These are phyloP conservation scores for Netelia inedita DNA, from an alignment of 2,888 invertebrate species.

Conservation along the genomic window DNA sequence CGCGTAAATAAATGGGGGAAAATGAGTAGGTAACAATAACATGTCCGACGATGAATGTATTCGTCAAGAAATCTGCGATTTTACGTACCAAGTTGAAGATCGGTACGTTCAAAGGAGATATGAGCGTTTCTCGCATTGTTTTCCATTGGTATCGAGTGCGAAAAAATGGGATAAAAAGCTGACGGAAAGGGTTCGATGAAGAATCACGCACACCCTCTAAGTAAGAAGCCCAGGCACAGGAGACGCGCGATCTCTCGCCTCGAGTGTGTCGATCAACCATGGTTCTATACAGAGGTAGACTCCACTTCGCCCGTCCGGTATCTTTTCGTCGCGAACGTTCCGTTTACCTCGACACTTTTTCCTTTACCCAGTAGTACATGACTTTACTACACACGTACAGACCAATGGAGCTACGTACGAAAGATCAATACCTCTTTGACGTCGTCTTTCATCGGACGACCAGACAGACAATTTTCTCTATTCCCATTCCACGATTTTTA, in stretches of 20 bases:
- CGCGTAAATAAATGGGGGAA: no score
- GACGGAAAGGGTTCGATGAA: neutral
- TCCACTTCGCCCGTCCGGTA: neutral
- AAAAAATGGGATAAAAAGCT: no score
- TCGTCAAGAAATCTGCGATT: no score
- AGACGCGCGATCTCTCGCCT: conserved; percentile 18
- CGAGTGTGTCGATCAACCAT: conserved; percentile 27
- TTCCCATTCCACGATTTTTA: conserved; percentile 36
- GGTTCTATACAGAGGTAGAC: neutral
- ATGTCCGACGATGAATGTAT: no score
- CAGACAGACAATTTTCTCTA: conserved; percentile 58
- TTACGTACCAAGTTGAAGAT: no score
- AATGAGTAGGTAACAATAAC: no score
- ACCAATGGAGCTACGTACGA: neutral
- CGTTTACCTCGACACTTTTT: conserved; percentile 34
- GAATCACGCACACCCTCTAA: neutral
- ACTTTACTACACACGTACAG: neutral
- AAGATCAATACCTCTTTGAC: conserved; percentile 61
- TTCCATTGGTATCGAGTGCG: no score
- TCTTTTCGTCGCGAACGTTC: conserved; percentile 14
- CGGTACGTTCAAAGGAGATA: no score
- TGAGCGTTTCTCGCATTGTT: no score
- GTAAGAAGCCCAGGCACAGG: neutral
- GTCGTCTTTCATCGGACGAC: conserved; percentile 57
- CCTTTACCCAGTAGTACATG: conserved; percentile 4